Evolutionary conservation across 2,113 vertebrate species (phyloP).

Genomic region (Thamnaconus septentrionalis): DNA sequence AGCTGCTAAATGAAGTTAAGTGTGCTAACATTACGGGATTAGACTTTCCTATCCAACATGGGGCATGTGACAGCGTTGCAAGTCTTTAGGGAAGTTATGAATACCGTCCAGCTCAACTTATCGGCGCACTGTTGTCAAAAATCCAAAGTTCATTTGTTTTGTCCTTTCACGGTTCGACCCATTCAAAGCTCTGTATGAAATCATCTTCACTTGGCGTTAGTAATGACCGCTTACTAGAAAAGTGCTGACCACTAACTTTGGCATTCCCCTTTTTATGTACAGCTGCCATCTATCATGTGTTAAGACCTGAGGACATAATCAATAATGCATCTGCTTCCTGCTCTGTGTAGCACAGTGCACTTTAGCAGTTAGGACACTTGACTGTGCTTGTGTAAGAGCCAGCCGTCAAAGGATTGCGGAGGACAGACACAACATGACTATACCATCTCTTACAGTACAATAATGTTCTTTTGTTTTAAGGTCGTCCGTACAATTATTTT

Average conservation of each 20-base stretch:
- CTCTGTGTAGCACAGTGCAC: slow-evolving; percentile 23
- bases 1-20: background rate
- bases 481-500: too few relatives aligned
- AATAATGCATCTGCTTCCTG: slow-evolving; percentile 55
- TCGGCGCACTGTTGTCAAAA: background rate
- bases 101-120: slow-evolving; percentile 15
- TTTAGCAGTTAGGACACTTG: slow-evolving; percentile 20
- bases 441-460: background rate
- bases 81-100: slow-evolving; percentile 34
- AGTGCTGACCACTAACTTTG: too few relatives aligned
- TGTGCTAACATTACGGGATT: background rate
- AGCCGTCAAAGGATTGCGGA: background rate
- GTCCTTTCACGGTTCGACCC: background rate
- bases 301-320: slow-evolving; percentile 41
- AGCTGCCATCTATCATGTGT: slow-evolving; percentile 19
- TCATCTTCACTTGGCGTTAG: too few relatives aligned
- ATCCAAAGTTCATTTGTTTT: too few relatives aligned
- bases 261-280: background rate
- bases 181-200: background rate
- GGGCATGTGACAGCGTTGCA: slow-evolving; percentile 43
- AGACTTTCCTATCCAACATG: background rate
- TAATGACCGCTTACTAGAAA: too few relatives aligned
- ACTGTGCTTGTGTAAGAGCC: slow-evolving; percentile 17
- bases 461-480: background rate
- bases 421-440: background rate